A percentile compares a stretch with the other conserved stretches of the same genome.
Evolutionary conservation across 2,888 invertebrate genomes (phyloP).

Genomic region (Drepana falcataria): DNA sequence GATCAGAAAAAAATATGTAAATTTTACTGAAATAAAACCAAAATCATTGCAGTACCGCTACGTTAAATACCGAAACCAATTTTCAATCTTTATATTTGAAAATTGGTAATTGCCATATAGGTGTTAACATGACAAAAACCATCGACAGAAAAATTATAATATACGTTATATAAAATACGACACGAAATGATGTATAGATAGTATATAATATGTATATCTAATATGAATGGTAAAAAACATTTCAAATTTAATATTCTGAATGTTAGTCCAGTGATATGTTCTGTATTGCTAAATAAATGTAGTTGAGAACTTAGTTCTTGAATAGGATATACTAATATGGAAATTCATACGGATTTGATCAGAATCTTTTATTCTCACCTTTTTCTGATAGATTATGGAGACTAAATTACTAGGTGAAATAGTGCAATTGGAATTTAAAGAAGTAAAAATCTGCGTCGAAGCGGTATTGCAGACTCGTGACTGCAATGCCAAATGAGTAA

Average conservation of each 20-base stretch:
- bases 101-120: slow-evolving; percentile 46
- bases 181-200: no score
- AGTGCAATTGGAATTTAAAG: slow-evolving; percentile 73
- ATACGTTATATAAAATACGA: not conserved
- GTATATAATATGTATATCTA: no score
- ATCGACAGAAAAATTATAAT: not conserved
- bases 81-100: slow-evolving; percentile 48
- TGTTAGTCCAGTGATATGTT: no score
- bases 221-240: no score
- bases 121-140: slow-evolving; percentile 17
- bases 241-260: no score
- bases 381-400: slow-evolving; percentile 44
- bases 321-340: no score
- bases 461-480: slow-evolving; percentile 62
- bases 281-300: no score
- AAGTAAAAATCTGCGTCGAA: slow-evolving; percentile 74
- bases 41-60: slow-evolving; percentile 36
- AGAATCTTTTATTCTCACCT: slow-evolving; percentile 1
- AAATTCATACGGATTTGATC: no score
- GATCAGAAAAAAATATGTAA: no score
- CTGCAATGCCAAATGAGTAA: slow-evolving; percentile 74
- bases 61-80: slow-evolving; percentile 56
- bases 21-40: no score
- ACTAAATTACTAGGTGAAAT: slow-evolving; percentile 68
- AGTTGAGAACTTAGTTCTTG: no score